Conservation (phyloP, 2,888 invertebrate species). For the Lagria hirta region DNA sequence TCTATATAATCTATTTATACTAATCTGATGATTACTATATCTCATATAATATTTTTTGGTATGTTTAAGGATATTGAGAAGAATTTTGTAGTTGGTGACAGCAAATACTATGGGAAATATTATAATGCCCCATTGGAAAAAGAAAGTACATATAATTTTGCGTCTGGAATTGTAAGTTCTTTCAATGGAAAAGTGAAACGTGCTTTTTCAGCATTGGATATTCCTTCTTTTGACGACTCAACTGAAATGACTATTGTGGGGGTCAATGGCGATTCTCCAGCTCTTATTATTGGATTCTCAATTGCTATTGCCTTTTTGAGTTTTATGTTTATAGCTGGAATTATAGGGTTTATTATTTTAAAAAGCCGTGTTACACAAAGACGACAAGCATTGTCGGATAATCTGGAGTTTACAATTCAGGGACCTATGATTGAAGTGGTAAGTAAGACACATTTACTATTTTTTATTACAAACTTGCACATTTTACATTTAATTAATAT, state of each 20-base stretch:
- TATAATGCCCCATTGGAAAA: slow-evolving; percentile 73
- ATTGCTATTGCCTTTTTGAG: slow-evolving; percentile 73
- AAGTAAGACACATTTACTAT: slow-evolving; percentile 33
- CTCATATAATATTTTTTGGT: slow-evolving; percentile 10
- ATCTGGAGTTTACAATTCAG: slow-evolving; percentile 72
- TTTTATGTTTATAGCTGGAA: slow-evolving; percentile 63
- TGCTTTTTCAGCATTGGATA: slow-evolving; percentile 59
- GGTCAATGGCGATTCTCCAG: slow-evolving; percentile 55
- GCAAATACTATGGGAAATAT: slow-evolving; percentile 70
- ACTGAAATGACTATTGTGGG: slow-evolving; percentile 53
- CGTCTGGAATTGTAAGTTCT: slow-evolving; percentile 71
- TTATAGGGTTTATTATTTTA: slow-evolving; percentile 65
- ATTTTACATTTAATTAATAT: too few species aligned
- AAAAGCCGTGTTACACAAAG: slow-evolving; percentile 55
- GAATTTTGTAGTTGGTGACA: slow-evolving; percentile 78
- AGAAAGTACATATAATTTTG: slow-evolving; percentile 65
- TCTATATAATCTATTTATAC: slow-evolving; percentile 4
- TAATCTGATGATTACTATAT: too few species aligned
- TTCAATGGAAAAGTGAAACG: slow-evolving; percentile 66
- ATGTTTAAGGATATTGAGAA: slow-evolving; percentile 58
- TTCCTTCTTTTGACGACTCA: slow-evolving; percentile 53
- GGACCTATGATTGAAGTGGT: slow-evolving; percentile 76
- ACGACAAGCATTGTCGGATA: slow-evolving; percentile 58
- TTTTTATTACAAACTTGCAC: slow-evolving; percentile 8
- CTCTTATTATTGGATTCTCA: slow-evolving; percentile 52